Evolutionary conservation across 2,113 vertebrate species (phyloP), one percentile per base, ranked within the genome.

Genomic region (Megatriorchis doriae): DNA sequence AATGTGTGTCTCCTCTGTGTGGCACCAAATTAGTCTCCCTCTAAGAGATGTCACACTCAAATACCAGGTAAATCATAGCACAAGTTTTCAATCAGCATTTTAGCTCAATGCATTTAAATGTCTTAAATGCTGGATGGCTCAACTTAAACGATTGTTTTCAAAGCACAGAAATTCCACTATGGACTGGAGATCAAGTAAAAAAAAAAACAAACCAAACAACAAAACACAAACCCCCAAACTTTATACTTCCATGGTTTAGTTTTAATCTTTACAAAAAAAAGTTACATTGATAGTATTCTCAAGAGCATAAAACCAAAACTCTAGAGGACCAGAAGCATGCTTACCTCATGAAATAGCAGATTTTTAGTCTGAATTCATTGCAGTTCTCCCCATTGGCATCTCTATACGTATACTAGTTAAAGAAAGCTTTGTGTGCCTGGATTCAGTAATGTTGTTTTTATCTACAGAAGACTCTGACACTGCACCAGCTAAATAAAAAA

Each of bases 301-400:
- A 96, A 71, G 94, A 84, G 6, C 23, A 81, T 59, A 67, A 91
- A 92, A 42, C 1, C 3, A 29, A 34, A 93, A 68, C 53, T 29
- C 52, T 92, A 52, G 59, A 80, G 78, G 38, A 90, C 66, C 65
- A 61, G 88, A 70, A 94, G 23, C 23, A n/a, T 48, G 22, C 94
- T 98, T 98, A 99, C 99, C 99, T 99, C 98, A 99, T 99, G 93
- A 99, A 99, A 94, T 99, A 99, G 95, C 99, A 99, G 96, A 99
- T 99, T 98, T 99, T 99, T 92, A 99, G 96, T 83, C 99, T 98
- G 81, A 98, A 99, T 85, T 97, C 98, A 91, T 98, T 96, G 86
- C 98, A 97, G 93, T 95, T 95, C 56, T 99, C 98, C 61, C 96
- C 99, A n/a, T 86, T 97, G 78, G 99, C 98, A 97, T 99, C 98